A percentile compares a stretch with the other conserved stretches of the same genome.
These are phyloP conservation scores for Piprites chloris DNA, from an alignment of 2,113 vertebrate genomes.

Conservation along the genomic window DNA sequence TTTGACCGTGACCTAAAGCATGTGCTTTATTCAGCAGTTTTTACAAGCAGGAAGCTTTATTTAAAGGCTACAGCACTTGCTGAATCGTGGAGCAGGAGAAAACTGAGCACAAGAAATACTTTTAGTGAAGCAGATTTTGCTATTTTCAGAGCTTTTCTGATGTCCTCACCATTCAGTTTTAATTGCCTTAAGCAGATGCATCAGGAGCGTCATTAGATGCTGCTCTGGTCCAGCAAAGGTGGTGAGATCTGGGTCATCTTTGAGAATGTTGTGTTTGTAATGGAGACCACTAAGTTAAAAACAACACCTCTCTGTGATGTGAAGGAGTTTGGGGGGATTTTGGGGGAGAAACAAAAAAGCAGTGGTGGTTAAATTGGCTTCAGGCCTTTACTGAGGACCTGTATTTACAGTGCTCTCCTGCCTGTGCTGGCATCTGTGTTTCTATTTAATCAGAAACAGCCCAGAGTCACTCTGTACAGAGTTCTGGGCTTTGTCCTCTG, in stretches of 20 bases:
- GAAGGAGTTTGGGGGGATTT: neutral
- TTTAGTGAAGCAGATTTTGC: neutral
- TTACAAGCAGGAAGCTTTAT: slow-evolving; percentile 26
- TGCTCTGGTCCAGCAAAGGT: neutral
- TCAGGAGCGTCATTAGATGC: neutral
- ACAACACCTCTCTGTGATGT: neutral
- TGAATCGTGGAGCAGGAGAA: slow-evolving; percentile 31
- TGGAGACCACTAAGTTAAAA: neutral
- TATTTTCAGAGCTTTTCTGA: neutral
- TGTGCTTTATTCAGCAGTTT: slow-evolving; percentile 47
- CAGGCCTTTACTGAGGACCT: neutral
- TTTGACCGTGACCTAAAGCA: slow-evolving; percentile 27
- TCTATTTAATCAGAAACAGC: slow-evolving; percentile 10
- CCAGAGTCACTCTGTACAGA: neutral
- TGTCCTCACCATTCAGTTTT: neutral
- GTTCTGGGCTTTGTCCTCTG: neutral
- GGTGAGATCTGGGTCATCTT: neutral
- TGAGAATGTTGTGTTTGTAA: neutral
- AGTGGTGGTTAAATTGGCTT: neutral
- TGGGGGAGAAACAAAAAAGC: neutral
- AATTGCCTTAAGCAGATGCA: neutral
- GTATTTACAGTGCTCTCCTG: neutral
- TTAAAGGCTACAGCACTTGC: neutral
- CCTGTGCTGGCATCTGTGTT: neutral
- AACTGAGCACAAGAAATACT: neutral